Conservation (phyloP, 2,113 vertebrate species). For the Prionailurus viverrinus region DNA sequence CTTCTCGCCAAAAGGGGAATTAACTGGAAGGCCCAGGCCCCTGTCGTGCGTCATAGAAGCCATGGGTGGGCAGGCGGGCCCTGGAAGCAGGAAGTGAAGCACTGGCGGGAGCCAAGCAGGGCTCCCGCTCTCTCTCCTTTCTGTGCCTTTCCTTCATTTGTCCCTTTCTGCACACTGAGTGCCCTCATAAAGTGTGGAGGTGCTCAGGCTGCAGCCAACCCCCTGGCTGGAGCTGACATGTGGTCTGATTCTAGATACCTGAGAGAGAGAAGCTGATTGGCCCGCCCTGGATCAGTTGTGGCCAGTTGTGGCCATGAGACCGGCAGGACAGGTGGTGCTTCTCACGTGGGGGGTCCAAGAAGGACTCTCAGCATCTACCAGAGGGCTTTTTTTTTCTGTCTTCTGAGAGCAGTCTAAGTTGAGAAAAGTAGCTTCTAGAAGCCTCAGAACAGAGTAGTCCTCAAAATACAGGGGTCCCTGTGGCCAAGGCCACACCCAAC, state of each 20-base stretch:
- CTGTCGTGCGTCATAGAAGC: not conserved
- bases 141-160: not conserved
- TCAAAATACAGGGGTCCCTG: not conserved
- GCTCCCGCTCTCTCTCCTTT: not conserved
- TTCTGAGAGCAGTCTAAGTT: not conserved
- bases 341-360: not conserved
- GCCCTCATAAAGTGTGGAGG: not conserved
- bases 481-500: not conserved
- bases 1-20: not conserved
- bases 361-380: not conserved
- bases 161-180: not conserved
- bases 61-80: rapidly evolving
- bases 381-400: not conserved
- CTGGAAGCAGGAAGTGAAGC: not conserved
- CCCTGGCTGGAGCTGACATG: not conserved
- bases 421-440: not conserved
- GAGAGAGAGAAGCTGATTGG: not conserved
- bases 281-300: not conserved
- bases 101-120: rapidly evolving
- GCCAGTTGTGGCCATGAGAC: not conserved
- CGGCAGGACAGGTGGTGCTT: not conserved
- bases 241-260: not conserved
- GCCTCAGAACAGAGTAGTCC: not conserved
- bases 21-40: not conserved
- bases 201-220: not conserved